A percentile compares a stretch with the other conserved stretches of the same genome.
Evolutionary conservation across 1,140 invertebrate species (phyloP).

Genomic region (Radopholus similis): DNA sequence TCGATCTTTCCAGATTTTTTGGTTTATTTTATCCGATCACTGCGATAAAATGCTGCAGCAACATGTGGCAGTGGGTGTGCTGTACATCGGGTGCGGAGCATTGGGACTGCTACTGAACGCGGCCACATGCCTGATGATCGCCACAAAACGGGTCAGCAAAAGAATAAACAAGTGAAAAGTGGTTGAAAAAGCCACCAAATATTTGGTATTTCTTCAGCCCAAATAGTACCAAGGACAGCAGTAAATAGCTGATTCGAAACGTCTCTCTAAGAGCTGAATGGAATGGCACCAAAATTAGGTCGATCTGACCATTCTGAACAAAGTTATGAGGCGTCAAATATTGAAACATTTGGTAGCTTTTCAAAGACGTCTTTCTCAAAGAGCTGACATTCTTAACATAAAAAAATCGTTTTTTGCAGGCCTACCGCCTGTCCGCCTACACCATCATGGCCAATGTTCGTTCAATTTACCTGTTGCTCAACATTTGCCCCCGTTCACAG

Average conservation of each 20-base stretch:
- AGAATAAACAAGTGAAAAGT: too few relatives aligned
- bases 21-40: too few relatives aligned
- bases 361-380: too few relatives aligned
- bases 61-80: not conserved
- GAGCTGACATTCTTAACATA: too few relatives aligned
- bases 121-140: slow-evolving; percentile 51
- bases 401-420: not conserved
- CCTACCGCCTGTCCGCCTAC: slow-evolving; percentile 52
- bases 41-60: too few relatives aligned
- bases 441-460: slow-evolving; percentile 44
- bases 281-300: not conserved
- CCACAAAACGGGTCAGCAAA: slow-evolving; percentile 39
- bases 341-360: too few relatives aligned
- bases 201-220: too few relatives aligned
- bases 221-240: too few relatives aligned
- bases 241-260: not conserved
- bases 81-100: slow-evolving; percentile 40
- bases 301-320: not conserved
- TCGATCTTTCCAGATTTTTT: too few relatives aligned
- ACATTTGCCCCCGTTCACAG: not conserved
- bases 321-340: too few relatives aligned
- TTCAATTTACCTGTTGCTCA: not conserved
- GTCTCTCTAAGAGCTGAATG: not conserved
- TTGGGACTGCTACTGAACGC: slow-evolving; percentile 46
- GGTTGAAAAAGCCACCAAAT: too few relatives aligned